Evolutionary conservation across 2,113 vertebrate genomes (phyloP), one percentile per base, ranked within the genome.

Genomic region (Cervus canadensis): DNA sequence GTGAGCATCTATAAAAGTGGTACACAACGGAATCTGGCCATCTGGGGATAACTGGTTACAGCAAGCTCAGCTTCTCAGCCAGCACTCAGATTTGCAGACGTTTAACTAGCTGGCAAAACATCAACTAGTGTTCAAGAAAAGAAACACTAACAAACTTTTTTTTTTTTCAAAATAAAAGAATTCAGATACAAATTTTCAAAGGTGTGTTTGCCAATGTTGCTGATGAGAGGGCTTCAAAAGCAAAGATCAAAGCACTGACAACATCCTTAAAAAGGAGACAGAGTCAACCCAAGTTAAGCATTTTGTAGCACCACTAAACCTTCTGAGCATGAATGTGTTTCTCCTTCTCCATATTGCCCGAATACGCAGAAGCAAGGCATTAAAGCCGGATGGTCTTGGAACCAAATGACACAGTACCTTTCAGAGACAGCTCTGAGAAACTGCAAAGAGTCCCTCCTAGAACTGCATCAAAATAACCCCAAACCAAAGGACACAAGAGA

Each of bases 21-120:
- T 98, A 97, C 91, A 92, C 96, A 98, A 76, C 40, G 56, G 96
- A 98, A 89, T 87, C 88, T 95, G 98, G 97, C 98, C 98, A 98
- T 98, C 97, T 98, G 98, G 97, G 98, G 94, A 97, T 97, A 98
- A 94, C 96, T 97, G 94, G 96, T 86, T 95, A 82, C 2, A 16
- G 78, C 90, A 94, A 98, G 87, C 74, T 88, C 40, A 97, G 92
- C 91, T 97, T 97, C 91, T 90, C 97, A 96, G 97, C 84, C 92
- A 92, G 89, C 57, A 91, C 81, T 96, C 97, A 95, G 96, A 96
- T 97, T 64, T 94, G 84, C 92, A 98, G 79, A 17, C 89, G 96
- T 67, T 64, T 85, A 98, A 98, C 96, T 91, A 97, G 84, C 79
- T 91, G 98, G 95, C 52, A 43, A 98, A 95, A 94, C 8, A 10